phyloP scores from a whole-genome alignment of 64 coral and sea anemone species.

The Cladopsammia gracilis region DNA sequence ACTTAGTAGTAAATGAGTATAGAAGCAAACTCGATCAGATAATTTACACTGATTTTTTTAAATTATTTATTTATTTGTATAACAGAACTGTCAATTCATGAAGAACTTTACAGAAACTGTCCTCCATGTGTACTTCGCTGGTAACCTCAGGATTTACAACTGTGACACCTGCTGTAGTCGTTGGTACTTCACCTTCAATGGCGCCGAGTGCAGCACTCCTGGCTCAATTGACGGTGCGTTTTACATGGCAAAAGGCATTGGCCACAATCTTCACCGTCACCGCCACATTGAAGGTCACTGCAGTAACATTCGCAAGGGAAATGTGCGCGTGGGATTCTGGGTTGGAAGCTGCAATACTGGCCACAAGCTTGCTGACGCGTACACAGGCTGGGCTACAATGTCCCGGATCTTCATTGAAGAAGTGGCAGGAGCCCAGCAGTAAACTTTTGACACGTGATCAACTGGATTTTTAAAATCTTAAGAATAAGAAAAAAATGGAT shows the following conservation, averaged over 20 bases:
- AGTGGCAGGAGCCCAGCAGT: background rate
- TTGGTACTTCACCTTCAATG: slow-evolving; percentile 25
- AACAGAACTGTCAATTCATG: no score
- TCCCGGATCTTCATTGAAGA: slow-evolving; percentile 10
- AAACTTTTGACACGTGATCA: background rate
- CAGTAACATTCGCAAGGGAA: background rate
- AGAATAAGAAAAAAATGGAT: no score
- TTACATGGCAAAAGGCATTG: background rate
- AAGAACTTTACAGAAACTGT: background rate
- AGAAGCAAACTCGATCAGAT: no score
- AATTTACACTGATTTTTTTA: background rate
- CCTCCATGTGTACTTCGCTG: slow-evolving; percentile 13
- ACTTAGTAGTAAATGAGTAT: no score
- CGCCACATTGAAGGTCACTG: background rate
- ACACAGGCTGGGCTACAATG: background rate
- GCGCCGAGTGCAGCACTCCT: background rate
- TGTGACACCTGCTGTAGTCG: background rate
- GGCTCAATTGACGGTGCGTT: background rate
- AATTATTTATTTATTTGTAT: no score
- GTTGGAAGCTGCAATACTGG: background rate
- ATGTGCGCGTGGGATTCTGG: background rate
- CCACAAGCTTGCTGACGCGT: background rate
- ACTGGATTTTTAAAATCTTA: background rate
- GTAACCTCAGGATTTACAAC: background rate
- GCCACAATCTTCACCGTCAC: background rate